Base-by-base conservation (phyloP, 2,888 invertebrate genomes). In the Melanchra persicariae region DNA sequence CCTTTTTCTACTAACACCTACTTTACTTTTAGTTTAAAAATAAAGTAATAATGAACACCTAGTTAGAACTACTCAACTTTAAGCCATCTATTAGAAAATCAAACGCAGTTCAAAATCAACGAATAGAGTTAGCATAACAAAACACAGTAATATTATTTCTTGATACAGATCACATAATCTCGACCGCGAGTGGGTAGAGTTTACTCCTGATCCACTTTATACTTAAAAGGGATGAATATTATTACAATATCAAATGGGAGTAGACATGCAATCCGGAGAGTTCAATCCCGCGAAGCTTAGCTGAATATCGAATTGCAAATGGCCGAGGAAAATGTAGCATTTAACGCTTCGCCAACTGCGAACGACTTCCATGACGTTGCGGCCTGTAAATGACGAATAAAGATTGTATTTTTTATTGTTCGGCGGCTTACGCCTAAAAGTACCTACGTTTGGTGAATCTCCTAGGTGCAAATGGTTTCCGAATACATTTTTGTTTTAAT, bases 231-330 rank as follows among this genome's bases (percentile, higher is more conserved):
- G 87, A 91, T 92, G 89, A 92, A 91, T 92, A 92, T 91, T 91
- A 93, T 93, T 91, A 92, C 89, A 90, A 91, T 93, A 93, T 91
- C 87, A 89, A 90, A 90, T 86, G 86, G 85, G 87, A 89, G 84
- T 87, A 91, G 89, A 90, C 91, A 91, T 89, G 91, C 91, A 91
- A 92, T 91, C 90, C 90, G 81, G 91, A 88, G 88, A 90, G 91
- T 93, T 93, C 93, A 93, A 94, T 94, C 91, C 91, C 85, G 90
- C 83, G 86, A 89, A 93, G 93, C 93, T 94, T 93, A 93, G 93
- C 91, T 91, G 91, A 91, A 93, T 94, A 95, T 95, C 94, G 93
- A 94, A 94, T 94, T 94, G 93, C 94, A 94, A 94, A 95, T 94
- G 92, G 92, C 91, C 88, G 88, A 90, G 92, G 94, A 94, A 95